Evolutionary conservation across 2,888 invertebrate species (phyloP), one percentile per base, ranked within the genome.

Genomic region (Epinotia demarniana): DNA sequence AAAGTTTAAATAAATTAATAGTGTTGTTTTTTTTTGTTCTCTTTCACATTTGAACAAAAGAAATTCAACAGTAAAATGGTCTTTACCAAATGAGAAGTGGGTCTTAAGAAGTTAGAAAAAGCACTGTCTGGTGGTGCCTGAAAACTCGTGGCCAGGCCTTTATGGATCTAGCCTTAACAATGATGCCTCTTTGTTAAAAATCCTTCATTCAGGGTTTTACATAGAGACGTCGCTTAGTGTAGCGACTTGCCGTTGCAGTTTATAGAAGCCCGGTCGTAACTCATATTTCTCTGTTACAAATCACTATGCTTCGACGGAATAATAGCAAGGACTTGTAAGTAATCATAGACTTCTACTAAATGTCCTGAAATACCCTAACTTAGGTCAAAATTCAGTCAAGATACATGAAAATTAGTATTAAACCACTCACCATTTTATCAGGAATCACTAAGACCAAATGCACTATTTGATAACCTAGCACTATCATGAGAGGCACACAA

Each of bases 291-390:
- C 77, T 75, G 77, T 77, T 78, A 77, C 77, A 75, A 78, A 89
- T 87, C 89, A 89, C 85, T 88, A 88, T 90, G 93, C 93, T 83
- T 89, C 92, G 83, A 86, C 87, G 90, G 92, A 90, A 84, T 70
- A 64, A 68, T 91, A 94, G 93, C 93, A 94, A 88, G 93, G 93
- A 92, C 90, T 93, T 91, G 93, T 94, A 92, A 94, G 93, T 94
- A 93, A 88, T 79, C 79, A 70, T 70, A 74, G 58, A 69, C 19
- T 74, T 74, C 18, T 72, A 72, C 23, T 69, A 74, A 63, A 74
- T 74, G 63, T 74, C 69, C 62, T 70, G 63, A 53, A 62, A 16
- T 43, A 63, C 62, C 19, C 43, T 68, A 62, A 33, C n/a, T n/a
- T 63, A 70, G 63, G 69, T 58, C 63, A 64, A 74, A 68, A 64